A percentile compares a stretch with the other conserved stretches of the same genome.
Evolutionary conservation across 2,888 invertebrate species (phyloP).

Genomic region (Oxycera nigricornis): DNA sequence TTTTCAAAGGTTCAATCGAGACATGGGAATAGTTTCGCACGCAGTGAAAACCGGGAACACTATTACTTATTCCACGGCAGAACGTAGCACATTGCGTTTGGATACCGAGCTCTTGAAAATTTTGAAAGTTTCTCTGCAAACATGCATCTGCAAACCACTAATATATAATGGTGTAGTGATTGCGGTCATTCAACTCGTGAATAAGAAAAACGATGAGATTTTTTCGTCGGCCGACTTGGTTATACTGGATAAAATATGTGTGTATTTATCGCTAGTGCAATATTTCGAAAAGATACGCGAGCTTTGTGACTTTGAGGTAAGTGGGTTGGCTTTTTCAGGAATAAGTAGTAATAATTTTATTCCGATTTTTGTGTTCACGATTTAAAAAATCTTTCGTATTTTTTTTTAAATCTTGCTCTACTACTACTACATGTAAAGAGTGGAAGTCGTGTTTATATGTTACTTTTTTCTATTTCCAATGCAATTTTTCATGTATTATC

Average conservation of each 20-base stretch:
- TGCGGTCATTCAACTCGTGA: not conserved
- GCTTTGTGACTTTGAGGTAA: conserved; percentile 5
- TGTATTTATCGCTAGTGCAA: conserved; percentile 40
- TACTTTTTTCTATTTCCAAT: too few species aligned
- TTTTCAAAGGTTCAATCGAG: conserved; percentile 11
- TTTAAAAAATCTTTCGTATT: not conserved
- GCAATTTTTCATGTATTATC: too few species aligned
- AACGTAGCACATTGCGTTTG: not conserved
- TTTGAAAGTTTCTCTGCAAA: not conserved
- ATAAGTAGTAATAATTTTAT: not conserved
- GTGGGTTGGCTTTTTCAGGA: not conserved
- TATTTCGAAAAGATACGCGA: conserved; percentile 39
- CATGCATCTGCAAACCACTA: not conserved
- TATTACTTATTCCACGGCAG: not conserved
- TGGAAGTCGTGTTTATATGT: too few species aligned
- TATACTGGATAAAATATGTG: conserved; percentile 33
- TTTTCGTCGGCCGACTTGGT: not conserved
- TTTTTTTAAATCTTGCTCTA: not conserved
- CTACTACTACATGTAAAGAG: too few species aligned
- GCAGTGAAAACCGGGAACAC: conserved; percentile 4
- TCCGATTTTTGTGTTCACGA: not conserved
- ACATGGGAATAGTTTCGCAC: conserved; percentile 13
- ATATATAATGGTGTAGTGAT: conserved; percentile 2
- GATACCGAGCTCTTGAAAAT: not conserved
- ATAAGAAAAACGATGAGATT: not conserved